Conservation (phyloP, 1,140 invertebrate species). For the Drosophila carrolli region DNA sequence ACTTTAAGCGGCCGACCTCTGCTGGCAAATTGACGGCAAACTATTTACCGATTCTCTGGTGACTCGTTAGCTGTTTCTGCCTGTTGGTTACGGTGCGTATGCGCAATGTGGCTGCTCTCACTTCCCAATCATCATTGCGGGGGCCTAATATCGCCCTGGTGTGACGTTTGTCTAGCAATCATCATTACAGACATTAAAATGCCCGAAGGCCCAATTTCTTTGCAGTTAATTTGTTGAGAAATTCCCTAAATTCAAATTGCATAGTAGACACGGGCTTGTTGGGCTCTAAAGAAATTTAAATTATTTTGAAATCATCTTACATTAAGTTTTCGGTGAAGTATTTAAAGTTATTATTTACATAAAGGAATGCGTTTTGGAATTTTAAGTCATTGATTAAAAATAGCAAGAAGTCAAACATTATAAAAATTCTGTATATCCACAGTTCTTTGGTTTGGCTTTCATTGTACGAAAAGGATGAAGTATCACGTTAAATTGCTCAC, state of each 20-base stretch:
- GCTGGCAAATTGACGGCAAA: slow-evolving; percentile 39
- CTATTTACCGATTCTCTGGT: slow-evolving; percentile 54
- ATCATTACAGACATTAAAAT: slow-evolving; percentile 39
- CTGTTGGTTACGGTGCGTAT: slow-evolving; percentile 36
- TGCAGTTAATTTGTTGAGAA: slow-evolving; percentile 25
- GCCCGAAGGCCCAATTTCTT: slow-evolving; percentile 29
- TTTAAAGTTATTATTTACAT: too few relatives aligned
- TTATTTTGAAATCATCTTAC: too few relatives aligned
- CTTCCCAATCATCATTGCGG: slow-evolving; percentile 48
- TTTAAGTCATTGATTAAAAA: too few relatives aligned
- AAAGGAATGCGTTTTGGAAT: too few relatives aligned
- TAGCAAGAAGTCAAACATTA: too few relatives aligned
- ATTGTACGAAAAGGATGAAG: too few relatives aligned
- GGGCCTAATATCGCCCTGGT: slow-evolving; percentile 40
- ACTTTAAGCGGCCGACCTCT: slow-evolving; percentile 40
- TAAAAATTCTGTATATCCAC: too few relatives aligned
- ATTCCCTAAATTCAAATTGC: neutral
- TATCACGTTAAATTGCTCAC: too few relatives aligned
- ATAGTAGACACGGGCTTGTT: neutral
- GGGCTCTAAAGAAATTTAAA: neutral
- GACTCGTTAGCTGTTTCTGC: slow-evolving; percentile 25
- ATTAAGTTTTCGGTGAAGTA: too few relatives aligned
- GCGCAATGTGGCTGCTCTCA: slow-evolving; percentile 29
- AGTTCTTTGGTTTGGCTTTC: too few relatives aligned
- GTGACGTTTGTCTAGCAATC: slow-evolving; percentile 40